These are phyloP conservation scores for Oligia fasciuncula DNA, from an alignment of 2,888 invertebrate species.

Conservation along the genomic window DNA sequence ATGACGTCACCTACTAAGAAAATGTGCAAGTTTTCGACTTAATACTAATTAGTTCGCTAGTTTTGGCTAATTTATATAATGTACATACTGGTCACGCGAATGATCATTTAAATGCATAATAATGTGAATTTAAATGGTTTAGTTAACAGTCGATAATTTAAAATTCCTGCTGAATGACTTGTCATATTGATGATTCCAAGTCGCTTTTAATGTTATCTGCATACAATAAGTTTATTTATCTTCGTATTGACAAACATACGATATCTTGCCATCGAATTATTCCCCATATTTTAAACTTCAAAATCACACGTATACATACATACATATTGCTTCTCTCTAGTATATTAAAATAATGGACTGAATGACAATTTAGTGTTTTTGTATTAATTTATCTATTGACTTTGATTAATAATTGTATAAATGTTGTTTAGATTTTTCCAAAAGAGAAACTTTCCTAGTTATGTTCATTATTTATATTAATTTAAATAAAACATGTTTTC, in stretches of 20 bases:
- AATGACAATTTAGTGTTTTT: constrained; percentile 30
- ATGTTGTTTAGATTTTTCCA: constrained; percentile 35
- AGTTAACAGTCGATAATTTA: background rate
- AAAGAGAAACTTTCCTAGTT: constrained; percentile 20
- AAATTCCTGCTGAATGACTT: background rate
- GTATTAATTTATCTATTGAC: constrained; percentile 24
- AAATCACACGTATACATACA: background rate
- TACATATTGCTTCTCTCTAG: background rate
- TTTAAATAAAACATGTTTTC: background rate
- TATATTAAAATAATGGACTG: constrained; percentile 23
- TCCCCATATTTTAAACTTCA: background rate
- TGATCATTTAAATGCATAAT: background rate
- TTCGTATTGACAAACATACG: background rate
- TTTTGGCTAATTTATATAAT: background rate
- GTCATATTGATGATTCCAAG: background rate
- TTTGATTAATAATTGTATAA: constrained; percentile 16
- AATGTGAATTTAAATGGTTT: background rate
- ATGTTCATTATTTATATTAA: constrained; percentile 23
- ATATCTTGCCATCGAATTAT: background rate
- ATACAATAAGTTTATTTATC: background rate
- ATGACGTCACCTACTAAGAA: background rate
- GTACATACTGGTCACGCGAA: too few species aligned
- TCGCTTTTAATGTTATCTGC: background rate
- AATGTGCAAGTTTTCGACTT: background rate
- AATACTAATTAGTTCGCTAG: constrained; percentile 17